Conservation (phyloP, 30 jellyfish, hydroid and myxozoan species). For the Cassiopea andromeda region DNA sequence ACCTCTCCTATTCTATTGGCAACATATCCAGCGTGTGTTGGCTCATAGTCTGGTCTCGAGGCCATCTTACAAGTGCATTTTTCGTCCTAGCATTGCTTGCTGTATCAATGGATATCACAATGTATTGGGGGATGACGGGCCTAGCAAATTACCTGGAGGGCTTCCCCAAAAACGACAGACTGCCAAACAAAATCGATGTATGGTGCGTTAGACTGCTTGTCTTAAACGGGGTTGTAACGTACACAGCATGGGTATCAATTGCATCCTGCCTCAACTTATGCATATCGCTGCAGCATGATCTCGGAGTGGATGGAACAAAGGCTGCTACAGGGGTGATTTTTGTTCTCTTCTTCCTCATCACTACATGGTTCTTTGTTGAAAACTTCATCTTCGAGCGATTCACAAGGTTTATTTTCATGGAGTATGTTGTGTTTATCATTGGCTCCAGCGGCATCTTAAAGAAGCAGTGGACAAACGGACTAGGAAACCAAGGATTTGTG, state of each 20-base stretch:
- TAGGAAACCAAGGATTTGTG: slow-evolving; percentile 46
- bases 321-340: slow-evolving; percentile 65
- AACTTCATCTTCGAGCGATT: slow-evolving; percentile 56
- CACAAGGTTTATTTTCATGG: slow-evolving; percentile 63
- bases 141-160: slow-evolving; percentile 35
- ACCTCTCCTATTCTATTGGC: slow-evolving; percentile 59
- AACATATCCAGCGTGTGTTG: slow-evolving; percentile 60
- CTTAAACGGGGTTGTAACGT: slow-evolving; percentile 56
- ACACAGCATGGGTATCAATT: slow-evolving; percentile 74
- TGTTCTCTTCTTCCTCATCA: slow-evolving; percentile 43
- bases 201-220: slow-evolving; percentile 74
- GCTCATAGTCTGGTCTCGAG: slow-evolving; percentile 87
- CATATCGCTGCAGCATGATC: slow-evolving; percentile 37
- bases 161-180: slow-evolving; percentile 55
- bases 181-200: slow-evolving; percentile 60
- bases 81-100: slow-evolving; percentile 55
- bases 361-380: slow-evolving; percentile 70
- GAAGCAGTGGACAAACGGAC: slow-evolving; percentile 60
- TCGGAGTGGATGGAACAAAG: slow-evolving; percentile 25
- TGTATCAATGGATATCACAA: slow-evolving; percentile 43
- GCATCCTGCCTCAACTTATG: slow-evolving; percentile 66
- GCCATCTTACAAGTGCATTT: slow-evolving; percentile 43
- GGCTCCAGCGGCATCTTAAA: slow-evolving; percentile 58
- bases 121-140: slow-evolving; percentile 67
- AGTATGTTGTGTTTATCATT: slow-evolving; percentile 46